Percentiles rank a stretch among this genome's conserved stretches.
Conservation (phyloP, 2,888 invertebrate genomes). For the Bombyx huttoni region DNA sequence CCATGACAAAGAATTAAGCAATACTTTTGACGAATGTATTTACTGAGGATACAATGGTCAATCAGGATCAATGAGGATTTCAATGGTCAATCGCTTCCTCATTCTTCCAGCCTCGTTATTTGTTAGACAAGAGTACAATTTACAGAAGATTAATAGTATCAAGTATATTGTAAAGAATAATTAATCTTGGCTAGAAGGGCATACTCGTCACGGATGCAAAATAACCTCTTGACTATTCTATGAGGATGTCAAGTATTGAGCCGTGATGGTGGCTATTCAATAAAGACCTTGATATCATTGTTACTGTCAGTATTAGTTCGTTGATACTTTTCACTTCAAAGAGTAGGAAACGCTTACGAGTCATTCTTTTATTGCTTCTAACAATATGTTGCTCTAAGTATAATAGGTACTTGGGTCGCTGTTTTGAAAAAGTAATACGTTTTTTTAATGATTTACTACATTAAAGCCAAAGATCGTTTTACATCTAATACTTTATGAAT, state of each 20-base stretch:
- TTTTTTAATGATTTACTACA: no score
- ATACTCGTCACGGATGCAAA: conserved; percentile 9
- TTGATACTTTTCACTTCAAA: background rate
- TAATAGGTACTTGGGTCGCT: no score
- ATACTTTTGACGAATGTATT: no score
- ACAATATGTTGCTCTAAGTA: no score
- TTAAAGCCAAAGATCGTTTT: no score
- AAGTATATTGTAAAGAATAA: conserved; percentile 7
- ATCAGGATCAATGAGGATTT: no score
- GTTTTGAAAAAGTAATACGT: no score
- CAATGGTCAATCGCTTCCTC: background rate
- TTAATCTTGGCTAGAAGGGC: conserved; percentile 15
- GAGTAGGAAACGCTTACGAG: background rate
- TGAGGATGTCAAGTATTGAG: conserved; percentile 6
- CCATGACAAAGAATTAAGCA: no score
- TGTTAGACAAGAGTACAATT: background rate
- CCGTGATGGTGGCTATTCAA: background rate
- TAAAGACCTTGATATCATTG: background rate
- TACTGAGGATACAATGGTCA: background rate
- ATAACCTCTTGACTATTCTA: background rate
- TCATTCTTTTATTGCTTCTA: background rate
- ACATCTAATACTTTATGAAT: no score
- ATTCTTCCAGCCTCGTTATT: no score
- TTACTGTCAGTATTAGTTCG: background rate
- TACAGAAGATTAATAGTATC: conserved; percentile 8